These are phyloP conservation scores for Gavialis gangeticus DNA, from an alignment of 2,113 vertebrate genomes.

Conservation along the genomic window DNA sequence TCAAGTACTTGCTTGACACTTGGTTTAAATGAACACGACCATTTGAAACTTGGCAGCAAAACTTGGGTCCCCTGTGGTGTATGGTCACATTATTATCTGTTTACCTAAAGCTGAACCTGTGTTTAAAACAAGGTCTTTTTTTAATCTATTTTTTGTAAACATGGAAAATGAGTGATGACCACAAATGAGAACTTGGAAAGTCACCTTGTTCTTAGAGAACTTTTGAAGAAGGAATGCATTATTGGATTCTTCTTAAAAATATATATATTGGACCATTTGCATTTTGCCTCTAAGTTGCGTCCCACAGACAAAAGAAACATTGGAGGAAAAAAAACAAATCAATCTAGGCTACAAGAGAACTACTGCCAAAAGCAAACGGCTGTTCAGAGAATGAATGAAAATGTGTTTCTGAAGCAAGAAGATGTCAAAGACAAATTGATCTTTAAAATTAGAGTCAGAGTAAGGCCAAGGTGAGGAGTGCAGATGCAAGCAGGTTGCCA, in stretches of 20 bases:
- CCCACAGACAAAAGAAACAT: not conserved
- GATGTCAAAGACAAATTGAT: constrained; percentile 40
- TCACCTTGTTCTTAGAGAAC: not conserved
- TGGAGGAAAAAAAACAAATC: constrained; percentile 1
- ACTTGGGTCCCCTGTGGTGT: constrained; percentile 27
- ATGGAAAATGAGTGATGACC: not conserved
- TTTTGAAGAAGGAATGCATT: not conserved
- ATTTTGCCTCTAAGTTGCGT: constrained; percentile 19
- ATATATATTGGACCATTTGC: not conserved
- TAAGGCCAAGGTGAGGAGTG: not conserved
- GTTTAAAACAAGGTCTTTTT: not conserved
- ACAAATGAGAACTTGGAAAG: not conserved
- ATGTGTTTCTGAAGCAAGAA: not conserved
- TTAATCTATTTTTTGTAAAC: not conserved
- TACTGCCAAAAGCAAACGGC: not conserved
- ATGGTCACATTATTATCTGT: constrained; percentile 58
- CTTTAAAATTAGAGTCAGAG: constrained; percentile 28
- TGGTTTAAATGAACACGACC: constrained; percentile 70
- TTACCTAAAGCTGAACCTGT: not conserved
- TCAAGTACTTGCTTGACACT: constrained; percentile 47
- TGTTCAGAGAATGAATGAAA: constrained; percentile 31
- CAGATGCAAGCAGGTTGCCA: not conserved
- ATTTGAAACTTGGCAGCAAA: constrained; percentile 58
- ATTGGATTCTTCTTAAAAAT: not conserved
- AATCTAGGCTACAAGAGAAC: not conserved